Percentiles rank a stretch among this genome's conserved stretches.
These are phyloP conservation scores for Cantharis nigra DNA, from an alignment of 2,888 invertebrate genomes.

Conservation along the genomic window DNA sequence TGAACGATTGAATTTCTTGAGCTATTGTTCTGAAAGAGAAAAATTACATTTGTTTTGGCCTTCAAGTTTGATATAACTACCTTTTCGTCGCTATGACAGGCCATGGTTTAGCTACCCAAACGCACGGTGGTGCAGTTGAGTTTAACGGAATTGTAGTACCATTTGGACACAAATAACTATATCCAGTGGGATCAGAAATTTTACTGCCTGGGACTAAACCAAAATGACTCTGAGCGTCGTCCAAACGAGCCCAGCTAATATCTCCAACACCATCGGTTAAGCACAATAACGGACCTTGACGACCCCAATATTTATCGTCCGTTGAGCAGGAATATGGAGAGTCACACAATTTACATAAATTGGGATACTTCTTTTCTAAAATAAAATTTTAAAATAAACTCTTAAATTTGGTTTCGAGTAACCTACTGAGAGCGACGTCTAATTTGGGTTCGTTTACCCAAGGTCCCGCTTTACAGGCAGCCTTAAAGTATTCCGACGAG, in stretches of 20 bases:
- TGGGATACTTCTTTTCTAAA: constrained; percentile 67
- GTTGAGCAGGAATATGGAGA: constrained; percentile 64
- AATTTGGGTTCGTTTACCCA: constrained; percentile 73
- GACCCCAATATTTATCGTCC: constrained; percentile 82
- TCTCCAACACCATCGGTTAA: constrained; percentile 79
- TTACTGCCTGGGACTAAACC: constrained; percentile 57
- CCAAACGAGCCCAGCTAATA: constrained; percentile 79
- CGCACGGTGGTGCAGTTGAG: constrained; percentile 65
- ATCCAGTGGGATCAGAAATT: constrained; percentile 58
- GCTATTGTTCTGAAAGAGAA: constrained; percentile 53
- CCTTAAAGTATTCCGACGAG: constrained; percentile 74
- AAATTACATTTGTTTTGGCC: background rate
- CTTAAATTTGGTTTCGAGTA: background rate
- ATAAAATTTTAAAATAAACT: constrained; percentile 6
- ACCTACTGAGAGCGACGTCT: constrained; percentile 71
- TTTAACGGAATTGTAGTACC: constrained; percentile 67
- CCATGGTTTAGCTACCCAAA: constrained; percentile 82
- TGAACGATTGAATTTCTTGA: constrained; percentile 58
- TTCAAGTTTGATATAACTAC: constrained; percentile 49
- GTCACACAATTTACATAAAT: constrained; percentile 75
- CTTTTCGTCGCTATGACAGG: constrained; percentile 71
- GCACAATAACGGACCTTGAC: constrained; percentile 79
- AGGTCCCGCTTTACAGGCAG: constrained; percentile 84
- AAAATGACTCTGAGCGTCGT: constrained; percentile 70
- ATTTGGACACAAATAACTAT: constrained; percentile 77